Conservation (phyloP, 2,113 vertebrate genomes). For the Etia nguti region DNA sequence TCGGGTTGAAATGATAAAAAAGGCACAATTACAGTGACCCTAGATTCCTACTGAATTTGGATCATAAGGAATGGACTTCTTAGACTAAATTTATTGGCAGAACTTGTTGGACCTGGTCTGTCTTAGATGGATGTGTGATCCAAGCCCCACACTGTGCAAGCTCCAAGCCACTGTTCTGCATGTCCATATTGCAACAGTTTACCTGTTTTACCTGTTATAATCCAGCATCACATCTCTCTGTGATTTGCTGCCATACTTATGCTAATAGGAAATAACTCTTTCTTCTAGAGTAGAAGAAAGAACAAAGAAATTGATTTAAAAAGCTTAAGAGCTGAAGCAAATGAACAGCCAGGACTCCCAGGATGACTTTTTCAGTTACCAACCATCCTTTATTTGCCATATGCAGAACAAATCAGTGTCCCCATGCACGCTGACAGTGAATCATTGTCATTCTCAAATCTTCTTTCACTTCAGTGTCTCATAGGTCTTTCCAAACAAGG, state of each 20-base stretch:
- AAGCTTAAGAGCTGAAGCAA: background rate
- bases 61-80: rapidly evolving
- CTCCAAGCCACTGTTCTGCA: background rate
- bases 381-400: background rate
- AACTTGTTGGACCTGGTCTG: too few species aligned
- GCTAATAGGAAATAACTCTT: background rate
- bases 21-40: background rate
- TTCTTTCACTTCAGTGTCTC: background rate
- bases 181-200: background rate
- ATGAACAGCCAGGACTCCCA: background rate
- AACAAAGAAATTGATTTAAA: background rate
- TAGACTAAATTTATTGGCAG: background rate
- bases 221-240: background rate
- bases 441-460: background rate
- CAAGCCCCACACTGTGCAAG: background rate
- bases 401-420: background rate
- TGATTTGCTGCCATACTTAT: background rate
- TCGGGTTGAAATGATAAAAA: background rate
- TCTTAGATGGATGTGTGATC: background rate
- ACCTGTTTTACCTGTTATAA: background rate
- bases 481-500: background rate
- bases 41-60: background rate
- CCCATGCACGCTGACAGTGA: background rate
- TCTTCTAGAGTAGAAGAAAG: background rate
- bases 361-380: slow-evolving; percentile 5